A percentile compares a stretch with the other conserved stretches of the same genome.
phyloP scores from a whole-genome alignment of 2,888 invertebrate species.

The Eustalomyia histrio region DNA sequence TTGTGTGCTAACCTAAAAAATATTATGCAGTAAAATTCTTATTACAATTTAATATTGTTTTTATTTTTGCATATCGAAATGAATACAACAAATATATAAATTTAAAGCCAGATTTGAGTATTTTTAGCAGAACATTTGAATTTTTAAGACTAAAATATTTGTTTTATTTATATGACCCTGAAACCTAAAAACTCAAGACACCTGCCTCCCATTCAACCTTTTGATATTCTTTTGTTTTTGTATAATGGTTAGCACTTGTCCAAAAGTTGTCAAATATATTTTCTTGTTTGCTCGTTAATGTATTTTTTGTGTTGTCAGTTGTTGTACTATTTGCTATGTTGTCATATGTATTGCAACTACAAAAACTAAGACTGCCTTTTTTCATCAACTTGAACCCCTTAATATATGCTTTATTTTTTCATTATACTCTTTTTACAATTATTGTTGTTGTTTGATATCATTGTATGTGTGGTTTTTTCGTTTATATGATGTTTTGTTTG shows the following conservation, averaged over 20 bases:
- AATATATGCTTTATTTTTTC: conserved; percentile 38
- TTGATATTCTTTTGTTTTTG: not conserved
- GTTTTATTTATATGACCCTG: no score
- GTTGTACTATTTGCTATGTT: conserved; percentile 18
- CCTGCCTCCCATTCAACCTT: no score
- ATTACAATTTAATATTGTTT: no score
- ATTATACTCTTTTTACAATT: conserved; percentile 46
- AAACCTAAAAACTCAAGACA: no score
- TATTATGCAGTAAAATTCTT: no score
- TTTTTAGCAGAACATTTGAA: no score
- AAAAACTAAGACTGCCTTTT: conserved; percentile 8
- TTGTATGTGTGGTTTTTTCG: conserved; percentile 30
- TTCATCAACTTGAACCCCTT: conserved; percentile 44
- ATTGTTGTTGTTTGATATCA: conserved; percentile 20
- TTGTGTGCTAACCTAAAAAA: no score
- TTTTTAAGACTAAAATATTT: no score
- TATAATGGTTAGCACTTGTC: conserved; percentile 53
- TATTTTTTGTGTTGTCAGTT: conserved; percentile 71
- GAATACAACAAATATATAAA: no score
- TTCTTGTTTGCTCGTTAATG: conserved; percentile 72
- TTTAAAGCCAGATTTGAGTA: no score
- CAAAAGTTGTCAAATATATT: conserved; percentile 63
- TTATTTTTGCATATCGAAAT: no score
- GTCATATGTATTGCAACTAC: not conserved
- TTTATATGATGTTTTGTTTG: conserved; percentile 30